Evolutionary conservation across 2,888 invertebrate species (phyloP).

Genomic region (Cryptocephalus primarius): DNA sequence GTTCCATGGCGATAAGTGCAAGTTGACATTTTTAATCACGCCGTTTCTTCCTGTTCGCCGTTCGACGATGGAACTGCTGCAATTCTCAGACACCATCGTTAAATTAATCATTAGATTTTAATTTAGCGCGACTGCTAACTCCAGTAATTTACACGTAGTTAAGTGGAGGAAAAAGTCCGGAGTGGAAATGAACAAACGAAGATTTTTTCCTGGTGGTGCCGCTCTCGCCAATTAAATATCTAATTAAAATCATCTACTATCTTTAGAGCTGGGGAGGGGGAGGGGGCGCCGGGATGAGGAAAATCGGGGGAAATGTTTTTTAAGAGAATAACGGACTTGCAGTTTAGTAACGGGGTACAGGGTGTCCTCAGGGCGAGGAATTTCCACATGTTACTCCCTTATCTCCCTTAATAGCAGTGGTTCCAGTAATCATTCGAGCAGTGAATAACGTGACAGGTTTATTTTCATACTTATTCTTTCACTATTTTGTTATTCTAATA

Average conservation of each 20-base stretch:
- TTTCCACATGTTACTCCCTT: no score
- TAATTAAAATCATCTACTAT: background rate
- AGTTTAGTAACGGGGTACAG: no score
- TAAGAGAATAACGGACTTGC: no score
- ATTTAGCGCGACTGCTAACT: slow-evolving; percentile 32
- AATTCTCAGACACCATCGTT: slow-evolving; percentile 28
- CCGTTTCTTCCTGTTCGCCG: slow-evolving; percentile 13
- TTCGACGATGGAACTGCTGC: slow-evolving; percentile 27
- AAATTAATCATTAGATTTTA: slow-evolving; percentile 36
- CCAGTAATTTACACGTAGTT: slow-evolving; percentile 33
- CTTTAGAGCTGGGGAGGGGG: background rate
- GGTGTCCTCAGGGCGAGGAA: no score
- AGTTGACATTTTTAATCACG: slow-evolving; percentile 22
- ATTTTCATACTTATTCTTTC: no score
- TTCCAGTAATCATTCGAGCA: no score
- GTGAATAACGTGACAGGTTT: no score
- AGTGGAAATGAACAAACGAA: background rate
- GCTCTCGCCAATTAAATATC: background rate
- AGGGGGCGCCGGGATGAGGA: no score
- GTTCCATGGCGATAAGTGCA: slow-evolving; percentile 15
- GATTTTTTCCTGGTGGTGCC: background rate
- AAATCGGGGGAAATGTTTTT: no score
- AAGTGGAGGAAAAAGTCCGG: slow-evolving; percentile 21
- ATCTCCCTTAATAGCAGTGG: no score
- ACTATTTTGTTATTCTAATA: no score